Percentiles rank a stretch among this genome's conserved stretches.
These are phyloP conservation scores for zebrafish (Danio rerio) DNA, from an alignment of 2,113 vertebrate species.

Conservation along the genomic window GRCz12tu NC_133177.1:30065001-30065500, in stretches of 20 bases:
- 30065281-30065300: not conserved
- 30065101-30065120: not conserved
- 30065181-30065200: not conserved
- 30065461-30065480: constrained; percentile 55
- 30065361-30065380: constrained; percentile 49
- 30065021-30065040: too few species aligned
- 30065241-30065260: constrained; percentile 9
- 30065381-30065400: constrained; percentile 36
- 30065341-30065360: constrained; percentile 31
- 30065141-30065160: not conserved
- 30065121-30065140: not conserved
- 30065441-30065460: constrained; percentile 62
- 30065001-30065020: not conserved
- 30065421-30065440: constrained; percentile 61
- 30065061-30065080: too few species aligned
- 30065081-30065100: too few species aligned
- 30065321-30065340: constrained; percentile 31
- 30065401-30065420: constrained; percentile 50
- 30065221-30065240: constrained; percentile 1
- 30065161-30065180: not conserved
- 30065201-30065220: constrained; percentile 12
- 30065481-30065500: constrained; percentile 50
- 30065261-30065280: constrained; percentile 9
- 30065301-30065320: constrained; percentile 6
- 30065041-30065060: too few species aligned